Evolutionary conservation across 2,888 invertebrate genomes (phyloP).

Genomic region (Sesia bembeciformis): DNA sequence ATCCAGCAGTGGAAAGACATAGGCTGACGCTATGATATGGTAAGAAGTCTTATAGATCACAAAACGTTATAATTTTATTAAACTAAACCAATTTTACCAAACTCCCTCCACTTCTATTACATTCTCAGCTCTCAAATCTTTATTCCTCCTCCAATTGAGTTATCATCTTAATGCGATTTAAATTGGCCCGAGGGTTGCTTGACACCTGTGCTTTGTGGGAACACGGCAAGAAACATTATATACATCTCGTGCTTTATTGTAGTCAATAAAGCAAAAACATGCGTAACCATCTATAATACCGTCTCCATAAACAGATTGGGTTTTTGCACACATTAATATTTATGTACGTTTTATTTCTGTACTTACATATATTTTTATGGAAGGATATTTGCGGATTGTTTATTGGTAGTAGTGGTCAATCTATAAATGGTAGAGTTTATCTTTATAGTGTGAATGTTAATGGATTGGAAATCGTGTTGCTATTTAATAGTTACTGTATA

Average conservation of each 20-base stretch:
- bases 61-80: too few species aligned
- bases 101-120: not conserved
- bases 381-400: too few species aligned
- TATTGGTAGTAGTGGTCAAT: too few species aligned
- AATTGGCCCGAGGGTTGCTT: slow-evolving; percentile 49
- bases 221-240: not conserved
- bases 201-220: slow-evolving; percentile 35
- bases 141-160: slow-evolving; percentile 48
- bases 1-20: too few species aligned
- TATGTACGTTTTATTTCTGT: not conserved
- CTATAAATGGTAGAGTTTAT: not conserved
- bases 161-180: slow-evolving; percentile 67
- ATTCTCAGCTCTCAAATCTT: slow-evolving; percentile 21
- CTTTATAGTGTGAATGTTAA: not conserved
- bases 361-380: too few species aligned
- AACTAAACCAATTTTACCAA: too few species aligned
- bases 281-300: slow-evolving; percentile 40
- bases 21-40: too few species aligned
- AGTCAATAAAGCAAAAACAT: slow-evolving; percentile 16
- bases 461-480: not conserved
- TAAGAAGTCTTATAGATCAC: too few species aligned
- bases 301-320: slow-evolving; percentile 24
- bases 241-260: slow-evolving; percentile 41
- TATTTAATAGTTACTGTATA: not conserved
- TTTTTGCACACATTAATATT: slow-evolving; percentile 24